phyloP scores from a whole-genome alignment of 2,797 vertebrate genomes.

The Spea hammondii region DNA sequence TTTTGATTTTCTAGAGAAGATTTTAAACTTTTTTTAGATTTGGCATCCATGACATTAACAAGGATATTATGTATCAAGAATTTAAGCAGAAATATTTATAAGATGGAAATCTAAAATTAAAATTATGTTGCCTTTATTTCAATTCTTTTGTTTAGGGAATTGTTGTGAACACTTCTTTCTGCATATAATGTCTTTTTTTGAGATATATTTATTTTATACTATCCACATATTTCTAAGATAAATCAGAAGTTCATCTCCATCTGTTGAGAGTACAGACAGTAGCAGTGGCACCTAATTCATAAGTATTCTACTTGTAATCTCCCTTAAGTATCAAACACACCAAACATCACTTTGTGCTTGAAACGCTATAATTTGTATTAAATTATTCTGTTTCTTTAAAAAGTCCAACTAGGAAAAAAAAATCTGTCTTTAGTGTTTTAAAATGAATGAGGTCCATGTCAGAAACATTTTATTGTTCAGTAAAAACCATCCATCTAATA shows the following conservation, averaged over 20 bases:
- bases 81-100: constrained; percentile 43
- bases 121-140: constrained; percentile 41
- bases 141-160: constrained; percentile 41
- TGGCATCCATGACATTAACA: constrained; percentile 22
- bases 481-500: constrained; percentile 5
- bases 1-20: background rate
- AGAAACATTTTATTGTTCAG: constrained; percentile 28
- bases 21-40: background rate
- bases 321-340: constrained; percentile 64
- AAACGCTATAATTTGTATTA: constrained; percentile 63
- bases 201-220: constrained; percentile 69
- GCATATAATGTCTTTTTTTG: constrained; percentile 64
- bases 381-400: constrained; percentile 68
- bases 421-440: constrained; percentile 24
- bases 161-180: constrained; percentile 51
- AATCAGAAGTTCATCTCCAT: constrained; percentile 70
- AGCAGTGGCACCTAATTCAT: constrained; percentile 67
- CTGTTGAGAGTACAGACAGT: constrained; percentile 66
- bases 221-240: constrained; percentile 66
- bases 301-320: constrained; percentile 71
- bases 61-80: constrained; percentile 36
- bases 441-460: constrained; percentile 20
- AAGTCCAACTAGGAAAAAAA: constrained; percentile 50
- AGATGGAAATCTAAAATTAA: constrained; percentile 44
- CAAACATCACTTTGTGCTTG: constrained; percentile 65